These are phyloP conservation scores for Tipula confusa DNA, from an alignment of 2,888 invertebrate species.

Conservation along the genomic window DNA sequence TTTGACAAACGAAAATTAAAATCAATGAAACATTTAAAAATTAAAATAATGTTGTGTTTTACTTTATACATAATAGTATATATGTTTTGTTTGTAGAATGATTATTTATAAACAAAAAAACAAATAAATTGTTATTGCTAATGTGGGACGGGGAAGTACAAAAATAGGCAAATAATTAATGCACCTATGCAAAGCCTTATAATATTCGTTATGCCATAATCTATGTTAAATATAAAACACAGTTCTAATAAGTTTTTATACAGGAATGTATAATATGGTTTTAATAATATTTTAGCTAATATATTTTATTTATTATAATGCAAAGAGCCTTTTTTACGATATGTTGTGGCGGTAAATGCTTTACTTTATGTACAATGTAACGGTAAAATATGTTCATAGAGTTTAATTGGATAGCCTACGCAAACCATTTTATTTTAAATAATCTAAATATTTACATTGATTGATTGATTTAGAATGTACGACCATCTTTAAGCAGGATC, in stretches of 20 bases:
- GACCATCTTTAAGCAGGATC: too few relatives aligned
- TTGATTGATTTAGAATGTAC: too few relatives aligned
- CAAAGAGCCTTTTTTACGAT: background rate
- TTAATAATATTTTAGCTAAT: background rate
- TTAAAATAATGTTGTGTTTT: background rate
- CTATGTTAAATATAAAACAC: background rate
- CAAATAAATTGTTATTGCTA: too few relatives aligned
- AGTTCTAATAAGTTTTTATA: background rate
- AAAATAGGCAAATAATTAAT: background rate
- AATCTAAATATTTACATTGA: too few relatives aligned
- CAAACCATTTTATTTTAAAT: too few relatives aligned
- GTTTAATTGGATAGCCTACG: background rate
- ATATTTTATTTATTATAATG: background rate
- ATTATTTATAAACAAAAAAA: too few relatives aligned
- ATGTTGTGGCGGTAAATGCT: background rate
- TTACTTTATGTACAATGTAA: background rate
- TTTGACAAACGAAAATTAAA: background rate
- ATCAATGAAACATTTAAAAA: background rate
- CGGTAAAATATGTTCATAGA: background rate
- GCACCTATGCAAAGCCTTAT: background rate
- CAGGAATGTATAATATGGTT: background rate
- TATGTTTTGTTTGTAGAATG: too few relatives aligned
- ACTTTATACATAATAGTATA: too few relatives aligned
- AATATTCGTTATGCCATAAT: background rate
- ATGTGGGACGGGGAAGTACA: too few relatives aligned